Conservation (phyloP, 2,888 invertebrate genomes). For the Drosophila paracracens region DNA sequence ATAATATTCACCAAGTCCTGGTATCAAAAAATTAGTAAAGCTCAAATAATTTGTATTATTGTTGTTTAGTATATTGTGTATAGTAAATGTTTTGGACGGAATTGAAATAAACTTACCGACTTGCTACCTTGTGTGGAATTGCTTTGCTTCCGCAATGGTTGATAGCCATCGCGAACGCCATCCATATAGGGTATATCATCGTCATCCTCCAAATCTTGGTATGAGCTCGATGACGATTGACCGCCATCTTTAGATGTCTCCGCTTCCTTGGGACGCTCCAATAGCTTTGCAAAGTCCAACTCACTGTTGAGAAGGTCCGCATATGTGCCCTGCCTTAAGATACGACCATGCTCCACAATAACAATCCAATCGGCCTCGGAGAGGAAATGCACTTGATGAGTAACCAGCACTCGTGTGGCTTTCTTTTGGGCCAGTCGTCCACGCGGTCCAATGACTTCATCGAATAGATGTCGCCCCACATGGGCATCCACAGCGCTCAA, state of each 20-base stretch:
- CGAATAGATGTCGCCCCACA: slow-evolving; percentile 91
- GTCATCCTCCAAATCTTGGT: slow-evolving; percentile 69
- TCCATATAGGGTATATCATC: slow-evolving; percentile 85
- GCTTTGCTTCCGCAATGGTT: slow-evolving; percentile 73
- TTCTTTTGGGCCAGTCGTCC: slow-evolving; percentile 86
- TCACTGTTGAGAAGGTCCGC: slow-evolving; percentile 85
- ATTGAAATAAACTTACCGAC: slow-evolving; percentile 64
- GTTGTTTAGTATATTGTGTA: too few species aligned
- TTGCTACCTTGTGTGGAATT: slow-evolving; percentile 73
- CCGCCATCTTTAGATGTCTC: slow-evolving; percentile 48
- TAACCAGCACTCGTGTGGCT: slow-evolving; percentile 89
- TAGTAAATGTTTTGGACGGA: neutral
- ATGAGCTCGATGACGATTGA: slow-evolving; percentile 26
- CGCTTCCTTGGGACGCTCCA: slow-evolving; percentile 81
- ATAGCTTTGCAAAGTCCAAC: slow-evolving; percentile 86
- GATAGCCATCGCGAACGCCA: slow-evolving; percentile 81
- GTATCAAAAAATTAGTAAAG: neutral
- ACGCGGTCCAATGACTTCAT: slow-evolving; percentile 88
- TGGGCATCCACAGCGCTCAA: slow-evolving; percentile 92
- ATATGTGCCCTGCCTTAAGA: slow-evolving; percentile 85
- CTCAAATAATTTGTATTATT: neutral
- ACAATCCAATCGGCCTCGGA: slow-evolving; percentile 88
- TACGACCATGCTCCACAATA: slow-evolving; percentile 87
- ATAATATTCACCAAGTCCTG: neutral
- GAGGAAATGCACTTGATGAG: slow-evolving; percentile 92